These are phyloP conservation scores for Palythoa grandiflora DNA, from an alignment of 92 coral and sea anemone species.

Conservation along the genomic window DNA sequence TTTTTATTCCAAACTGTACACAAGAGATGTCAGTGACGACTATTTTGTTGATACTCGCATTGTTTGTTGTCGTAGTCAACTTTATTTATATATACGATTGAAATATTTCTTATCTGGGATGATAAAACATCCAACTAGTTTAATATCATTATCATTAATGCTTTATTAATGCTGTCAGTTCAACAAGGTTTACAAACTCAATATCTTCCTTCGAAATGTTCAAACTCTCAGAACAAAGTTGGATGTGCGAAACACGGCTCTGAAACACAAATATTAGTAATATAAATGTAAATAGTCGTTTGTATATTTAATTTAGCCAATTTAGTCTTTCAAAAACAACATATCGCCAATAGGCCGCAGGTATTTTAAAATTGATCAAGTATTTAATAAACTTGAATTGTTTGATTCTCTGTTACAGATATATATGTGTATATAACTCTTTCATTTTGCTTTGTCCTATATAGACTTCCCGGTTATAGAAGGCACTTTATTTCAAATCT, in stretches of 20 bases:
- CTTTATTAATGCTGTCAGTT: neutral
- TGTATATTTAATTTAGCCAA: neutral
- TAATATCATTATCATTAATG: neutral
- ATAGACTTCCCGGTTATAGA: neutral
- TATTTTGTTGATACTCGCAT: neutral
- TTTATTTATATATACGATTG: neutral
- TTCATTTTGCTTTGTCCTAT: neutral
- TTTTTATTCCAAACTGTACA: too few relatives aligned
- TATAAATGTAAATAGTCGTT: neutral
- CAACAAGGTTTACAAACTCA: neutral
- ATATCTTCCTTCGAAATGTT: neutral
- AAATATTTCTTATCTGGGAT: neutral
- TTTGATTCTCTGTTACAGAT: neutral
- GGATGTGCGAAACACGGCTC: neutral
- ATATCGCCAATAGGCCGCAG: neutral
- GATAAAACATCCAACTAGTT: neutral
- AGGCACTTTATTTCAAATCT: neutral
- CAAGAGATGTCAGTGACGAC: neutral
- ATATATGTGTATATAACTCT: neutral
- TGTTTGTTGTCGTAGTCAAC: neutral
- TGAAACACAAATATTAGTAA: neutral
- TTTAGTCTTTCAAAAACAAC: neutral
- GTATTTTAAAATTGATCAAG: neutral
- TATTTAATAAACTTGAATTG: neutral
- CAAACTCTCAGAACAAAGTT: too few relatives aligned